These are phyloP conservation scores for Equus quagga DNA, from an alignment of 2,113 vertebrate species.

Conservation along the genomic window DNA sequence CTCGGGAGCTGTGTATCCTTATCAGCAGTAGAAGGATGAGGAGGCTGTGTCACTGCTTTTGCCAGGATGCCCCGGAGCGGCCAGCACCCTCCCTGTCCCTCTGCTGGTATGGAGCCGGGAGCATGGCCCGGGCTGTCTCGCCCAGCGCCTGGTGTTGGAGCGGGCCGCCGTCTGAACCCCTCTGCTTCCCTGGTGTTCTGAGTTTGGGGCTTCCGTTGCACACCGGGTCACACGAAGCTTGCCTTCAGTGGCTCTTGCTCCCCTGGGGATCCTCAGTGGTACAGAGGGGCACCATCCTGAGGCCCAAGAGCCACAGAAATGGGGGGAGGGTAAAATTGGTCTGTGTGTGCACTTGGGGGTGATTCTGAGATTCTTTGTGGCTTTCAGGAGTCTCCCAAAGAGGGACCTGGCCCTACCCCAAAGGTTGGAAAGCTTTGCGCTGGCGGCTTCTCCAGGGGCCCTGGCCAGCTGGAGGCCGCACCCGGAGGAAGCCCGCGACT, in stretches of 20 bases:
- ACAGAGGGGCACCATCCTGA: not conserved
- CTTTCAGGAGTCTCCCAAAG: not conserved
- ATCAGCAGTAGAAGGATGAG: rapidly evolving
- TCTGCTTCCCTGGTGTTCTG: not conserved
- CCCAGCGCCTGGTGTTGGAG: rapidly evolving
- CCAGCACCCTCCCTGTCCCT: rapidly evolving
- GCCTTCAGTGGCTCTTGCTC: not conserved
- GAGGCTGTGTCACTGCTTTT: not conserved
- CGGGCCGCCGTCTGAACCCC: rapidly evolving
- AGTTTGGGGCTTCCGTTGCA: not conserved
- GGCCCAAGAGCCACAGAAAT: rapidly evolving
- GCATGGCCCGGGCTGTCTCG: not conserved
- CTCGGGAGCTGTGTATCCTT: not conserved
- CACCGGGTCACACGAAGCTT: rapidly evolving
- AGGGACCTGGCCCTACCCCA: not conserved
- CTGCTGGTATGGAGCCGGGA: not conserved
- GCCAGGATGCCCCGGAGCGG: rapidly evolving
- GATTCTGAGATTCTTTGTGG: not conserved
- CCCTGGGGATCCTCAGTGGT: not conserved
- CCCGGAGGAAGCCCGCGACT: not conserved
- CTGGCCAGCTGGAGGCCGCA: not conserved
- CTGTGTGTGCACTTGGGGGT: not conserved
- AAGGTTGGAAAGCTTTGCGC: not conserved
- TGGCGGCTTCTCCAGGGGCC: not conserved
- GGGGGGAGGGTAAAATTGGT: rapidly evolving